phyloP scores from a whole-genome alignment of 2,113 vertebrate species.

The Pelmatolapia mariae region DNA sequence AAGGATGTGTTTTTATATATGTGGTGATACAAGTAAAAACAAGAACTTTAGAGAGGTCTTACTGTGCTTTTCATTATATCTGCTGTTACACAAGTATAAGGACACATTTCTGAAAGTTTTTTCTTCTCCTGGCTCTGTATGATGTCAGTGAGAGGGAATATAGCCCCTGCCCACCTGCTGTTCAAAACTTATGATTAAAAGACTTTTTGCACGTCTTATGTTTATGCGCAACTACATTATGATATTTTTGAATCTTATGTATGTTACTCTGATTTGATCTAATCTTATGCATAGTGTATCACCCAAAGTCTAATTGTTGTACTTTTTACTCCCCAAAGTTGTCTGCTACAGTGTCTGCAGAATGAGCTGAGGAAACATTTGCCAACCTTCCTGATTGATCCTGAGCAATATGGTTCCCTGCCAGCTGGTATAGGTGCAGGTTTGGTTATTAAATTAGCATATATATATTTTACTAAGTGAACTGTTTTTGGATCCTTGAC shows the following conservation, averaged over 20 bases:
- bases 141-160: not conserved
- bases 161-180: not conserved
- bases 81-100: not conserved
- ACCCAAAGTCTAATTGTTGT: not conserved
- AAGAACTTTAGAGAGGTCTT: not conserved
- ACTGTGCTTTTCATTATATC: not conserved
- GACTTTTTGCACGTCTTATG: not conserved
- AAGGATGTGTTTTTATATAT: not conserved
- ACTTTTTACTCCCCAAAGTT: conserved; percentile 54
- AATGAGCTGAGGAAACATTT: conserved; percentile 84
- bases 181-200: not conserved
- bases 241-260: not conserved
- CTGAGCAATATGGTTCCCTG: conserved; percentile 80
- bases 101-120: not conserved
- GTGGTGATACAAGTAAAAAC: not conserved
- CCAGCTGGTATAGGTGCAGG: conserved; percentile 83
- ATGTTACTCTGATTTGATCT: not conserved
- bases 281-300: not conserved
- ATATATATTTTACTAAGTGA: not conserved
- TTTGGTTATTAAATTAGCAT: not conserved
- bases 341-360: conserved; percentile 83
- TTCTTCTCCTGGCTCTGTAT: not conserved
- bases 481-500: not conserved
- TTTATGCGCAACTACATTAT: not conserved
- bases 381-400: conserved; percentile 86